Evolutionary conservation across 2,888 invertebrate genomes (phyloP).

Genomic region (Dryocosmus kuriphilus): DNA sequence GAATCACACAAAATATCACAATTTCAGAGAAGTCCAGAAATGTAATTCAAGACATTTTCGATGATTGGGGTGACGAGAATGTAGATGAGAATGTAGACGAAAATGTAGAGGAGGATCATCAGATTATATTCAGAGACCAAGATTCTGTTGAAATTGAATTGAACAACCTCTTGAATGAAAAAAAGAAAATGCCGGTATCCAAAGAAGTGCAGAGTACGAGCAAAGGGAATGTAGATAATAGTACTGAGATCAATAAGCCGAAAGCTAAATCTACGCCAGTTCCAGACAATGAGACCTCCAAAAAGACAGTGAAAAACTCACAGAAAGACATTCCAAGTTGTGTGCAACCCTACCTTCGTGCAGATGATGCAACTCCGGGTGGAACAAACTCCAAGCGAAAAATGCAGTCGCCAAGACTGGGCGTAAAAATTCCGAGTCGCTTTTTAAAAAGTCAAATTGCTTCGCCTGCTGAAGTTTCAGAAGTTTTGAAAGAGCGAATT

Average conservation of each 20-base stretch:
- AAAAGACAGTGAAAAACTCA: neutral
- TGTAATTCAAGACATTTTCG: conserved; percentile 75
- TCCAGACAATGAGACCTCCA: neutral
- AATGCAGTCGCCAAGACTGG: conserved; percentile 56
- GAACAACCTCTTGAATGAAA: conserved; percentile 70
- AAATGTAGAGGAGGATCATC: conserved; percentile 64
- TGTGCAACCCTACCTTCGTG: conserved; percentile 16
- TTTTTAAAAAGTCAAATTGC: conserved; percentile 80
- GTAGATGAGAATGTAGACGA: conserved; percentile 70
- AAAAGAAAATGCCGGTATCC: conserved; percentile 48
- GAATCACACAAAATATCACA: conserved; percentile 20
- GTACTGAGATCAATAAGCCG: neutral
- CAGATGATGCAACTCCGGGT: conserved; percentile 12
- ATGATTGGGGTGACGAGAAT: conserved; percentile 75
- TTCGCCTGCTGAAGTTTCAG: conserved; percentile 79
- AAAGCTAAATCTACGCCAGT: neutral
- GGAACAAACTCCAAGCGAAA: conserved; percentile 44
- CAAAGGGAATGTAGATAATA: neutral
- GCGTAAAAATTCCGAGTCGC: conserved; percentile 63
- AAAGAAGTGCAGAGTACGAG: neutral
- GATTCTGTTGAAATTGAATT: conserved; percentile 72
- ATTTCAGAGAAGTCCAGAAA: conserved; percentile 64
- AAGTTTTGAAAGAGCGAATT: conserved; percentile 79
- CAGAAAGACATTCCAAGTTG: conserved; percentile 5
- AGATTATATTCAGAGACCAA: conserved; percentile 54